Conservation (phyloP, 64 coral and sea anemone species). For the Cladopsammia gracilis region DNA sequence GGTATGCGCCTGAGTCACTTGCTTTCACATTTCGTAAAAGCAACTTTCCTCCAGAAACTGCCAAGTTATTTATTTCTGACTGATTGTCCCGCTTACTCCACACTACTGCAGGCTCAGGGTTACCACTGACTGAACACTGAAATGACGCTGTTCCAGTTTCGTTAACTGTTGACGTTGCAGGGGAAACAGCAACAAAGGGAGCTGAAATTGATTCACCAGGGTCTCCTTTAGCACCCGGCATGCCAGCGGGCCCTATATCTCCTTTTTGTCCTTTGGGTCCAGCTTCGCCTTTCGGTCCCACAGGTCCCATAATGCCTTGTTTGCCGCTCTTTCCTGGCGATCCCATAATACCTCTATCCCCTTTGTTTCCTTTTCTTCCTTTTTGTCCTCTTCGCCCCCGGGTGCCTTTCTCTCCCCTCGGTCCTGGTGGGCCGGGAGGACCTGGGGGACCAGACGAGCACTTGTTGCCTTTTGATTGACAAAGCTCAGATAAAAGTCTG, state of each 20-base stretch:
- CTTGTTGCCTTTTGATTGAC: not conserved
- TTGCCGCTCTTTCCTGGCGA: constrained; percentile 19
- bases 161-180: constrained; percentile 1
- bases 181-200: constrained; percentile 26
- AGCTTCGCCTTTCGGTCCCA: constrained; percentile 9
- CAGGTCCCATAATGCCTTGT: constrained; percentile 4
- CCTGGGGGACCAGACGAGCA: not conserved
- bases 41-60: not conserved
- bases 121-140: constrained; percentile 69
- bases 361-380: constrained; percentile 3
- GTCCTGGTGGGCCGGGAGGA: constrained; percentile 28
- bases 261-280: constrained; percentile 50
- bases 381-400: constrained; percentile 4
- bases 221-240: constrained; percentile 66
- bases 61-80: not conserved
- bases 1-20: constrained; percentile 48
- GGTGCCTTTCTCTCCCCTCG: constrained; percentile 24
- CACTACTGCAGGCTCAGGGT: constrained; percentile 45
- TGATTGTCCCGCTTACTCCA: constrained; percentile 56
- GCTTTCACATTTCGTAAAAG: constrained; percentile 36
- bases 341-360: constrained; percentile 21
- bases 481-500: not conserved
- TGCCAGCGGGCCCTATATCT: not conserved
- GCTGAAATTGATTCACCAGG: constrained; percentile 13
- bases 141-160: constrained; percentile 24